Percentiles rank a stretch among this genome's conserved stretches.
These are phyloP conservation scores for Allygus modestus DNA, from an alignment of 2,888 invertebrate species.

Conservation along the genomic window DNA sequence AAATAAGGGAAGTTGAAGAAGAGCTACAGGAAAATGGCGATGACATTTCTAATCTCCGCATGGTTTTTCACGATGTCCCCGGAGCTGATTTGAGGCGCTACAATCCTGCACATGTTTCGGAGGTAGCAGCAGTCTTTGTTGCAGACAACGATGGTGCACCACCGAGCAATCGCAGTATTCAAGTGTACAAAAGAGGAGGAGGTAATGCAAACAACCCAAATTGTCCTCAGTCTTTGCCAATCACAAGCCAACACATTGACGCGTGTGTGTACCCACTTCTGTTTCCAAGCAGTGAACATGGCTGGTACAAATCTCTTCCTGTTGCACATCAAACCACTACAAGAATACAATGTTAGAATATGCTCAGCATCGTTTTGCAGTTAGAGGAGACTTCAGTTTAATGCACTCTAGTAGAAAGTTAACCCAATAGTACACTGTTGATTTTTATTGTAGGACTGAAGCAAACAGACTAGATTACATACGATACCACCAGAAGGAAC, in stretches of 20 bases:
- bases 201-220: too few species aligned
- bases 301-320: not conserved
- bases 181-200: too few species aligned
- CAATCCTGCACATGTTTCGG: not conserved
- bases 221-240: not conserved
- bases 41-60: not conserved
- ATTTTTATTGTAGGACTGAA: too few species aligned
- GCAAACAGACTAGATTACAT: too few species aligned
- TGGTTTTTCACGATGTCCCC: not conserved
- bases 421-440: too few species aligned
- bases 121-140: not conserved
- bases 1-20: not conserved
- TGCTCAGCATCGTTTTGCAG: not conserved
- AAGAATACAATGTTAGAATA: too few species aligned
- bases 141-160: not conserved
- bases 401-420: too few species aligned
- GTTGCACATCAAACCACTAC: too few species aligned
- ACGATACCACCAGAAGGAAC: not conserved
- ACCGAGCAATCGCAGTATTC: not conserved
- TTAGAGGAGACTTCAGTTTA: not conserved
- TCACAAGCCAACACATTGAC: not conserved
- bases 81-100: not conserved
- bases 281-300: not conserved
- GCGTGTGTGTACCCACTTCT: not conserved
- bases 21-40: not conserved